Evolutionary conservation across 2,113 vertebrate genomes (phyloP).

Genomic region (Cochlearius cochlearius): DNA sequence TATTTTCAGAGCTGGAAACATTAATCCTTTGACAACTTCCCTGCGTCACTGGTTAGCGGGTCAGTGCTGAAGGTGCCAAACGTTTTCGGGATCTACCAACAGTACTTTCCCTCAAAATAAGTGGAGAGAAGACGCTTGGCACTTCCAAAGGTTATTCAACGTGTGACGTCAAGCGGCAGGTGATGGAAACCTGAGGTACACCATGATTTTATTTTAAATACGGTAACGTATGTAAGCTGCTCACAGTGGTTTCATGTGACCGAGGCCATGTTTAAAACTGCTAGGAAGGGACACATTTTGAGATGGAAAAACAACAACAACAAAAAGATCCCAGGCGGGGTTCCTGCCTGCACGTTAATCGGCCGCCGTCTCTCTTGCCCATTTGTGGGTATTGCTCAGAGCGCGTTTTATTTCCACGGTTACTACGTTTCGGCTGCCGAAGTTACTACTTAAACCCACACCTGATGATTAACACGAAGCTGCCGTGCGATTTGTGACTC

Average conservation of each 20-base stretch:
- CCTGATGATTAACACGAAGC: neutral
- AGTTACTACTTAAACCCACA: neutral
- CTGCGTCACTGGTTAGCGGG: neutral
- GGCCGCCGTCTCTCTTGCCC: neutral
- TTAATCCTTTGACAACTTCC: neutral
- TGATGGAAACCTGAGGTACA: neutral
- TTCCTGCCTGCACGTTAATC: neutral
- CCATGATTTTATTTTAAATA: neutral
- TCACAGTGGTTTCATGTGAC: neutral
- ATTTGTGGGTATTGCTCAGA: neutral
- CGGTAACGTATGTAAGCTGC: rapidly evolving
- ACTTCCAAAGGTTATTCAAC: neutral
- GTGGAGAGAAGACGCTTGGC: neutral
- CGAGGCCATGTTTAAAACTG: neutral
- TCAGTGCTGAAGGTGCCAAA: neutral
- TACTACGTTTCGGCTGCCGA: neutral
- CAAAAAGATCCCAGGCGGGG: rapidly evolving
- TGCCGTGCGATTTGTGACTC: rapidly evolving
- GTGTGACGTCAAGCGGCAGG: neutral
- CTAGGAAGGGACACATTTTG: neutral
- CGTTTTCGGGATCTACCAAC: neutral
- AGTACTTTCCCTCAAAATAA: neutral
- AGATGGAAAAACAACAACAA: neutral
- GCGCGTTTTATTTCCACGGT: neutral
- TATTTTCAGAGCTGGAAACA: neutral